Conservation (phyloP, 2,113 vertebrate genomes). For the Willisornis vidua region DNA sequence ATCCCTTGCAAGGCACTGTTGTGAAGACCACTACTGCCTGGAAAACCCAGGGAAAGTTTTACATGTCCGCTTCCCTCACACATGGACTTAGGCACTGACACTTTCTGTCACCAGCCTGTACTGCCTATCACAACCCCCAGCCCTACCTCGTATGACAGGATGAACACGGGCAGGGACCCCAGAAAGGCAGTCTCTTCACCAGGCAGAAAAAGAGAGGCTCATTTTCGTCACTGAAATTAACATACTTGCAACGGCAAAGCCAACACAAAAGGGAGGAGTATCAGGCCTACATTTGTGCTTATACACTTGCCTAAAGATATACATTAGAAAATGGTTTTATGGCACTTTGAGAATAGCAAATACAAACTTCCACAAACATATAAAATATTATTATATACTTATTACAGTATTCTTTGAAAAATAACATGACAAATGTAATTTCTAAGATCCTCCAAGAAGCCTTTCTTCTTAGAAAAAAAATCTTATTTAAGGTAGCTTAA, state of each 20-base stretch:
- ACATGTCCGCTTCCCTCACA: not conserved
- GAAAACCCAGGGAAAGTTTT: not conserved
- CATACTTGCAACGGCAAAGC: not conserved
- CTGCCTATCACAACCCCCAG: accelerated
- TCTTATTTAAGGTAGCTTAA: not conserved
- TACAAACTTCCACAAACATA: not conserved
- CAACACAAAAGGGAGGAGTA: not conserved
- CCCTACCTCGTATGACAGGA: not conserved
- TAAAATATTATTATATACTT: not conserved
- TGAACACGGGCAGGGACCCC: not conserved
- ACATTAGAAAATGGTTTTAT: not conserved
- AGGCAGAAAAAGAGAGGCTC: not conserved
- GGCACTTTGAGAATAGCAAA: not conserved
- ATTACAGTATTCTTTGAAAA: not conserved
- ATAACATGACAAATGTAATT: not conserved
- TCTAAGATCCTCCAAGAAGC: not conserved
- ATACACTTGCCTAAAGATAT: not conserved
- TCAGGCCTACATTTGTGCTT: not conserved
- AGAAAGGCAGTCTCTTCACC: not conserved
- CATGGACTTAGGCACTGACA: accelerated
- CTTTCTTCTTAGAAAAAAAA: not conserved
- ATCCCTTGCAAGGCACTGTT: not conserved
- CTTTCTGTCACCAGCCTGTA: not conserved
- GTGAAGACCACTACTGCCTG: not conserved
- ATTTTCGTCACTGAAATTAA: not conserved